phyloP scores from a whole-genome alignment of 2,113 vertebrate genomes.

The Alouatta palliata region DNA sequence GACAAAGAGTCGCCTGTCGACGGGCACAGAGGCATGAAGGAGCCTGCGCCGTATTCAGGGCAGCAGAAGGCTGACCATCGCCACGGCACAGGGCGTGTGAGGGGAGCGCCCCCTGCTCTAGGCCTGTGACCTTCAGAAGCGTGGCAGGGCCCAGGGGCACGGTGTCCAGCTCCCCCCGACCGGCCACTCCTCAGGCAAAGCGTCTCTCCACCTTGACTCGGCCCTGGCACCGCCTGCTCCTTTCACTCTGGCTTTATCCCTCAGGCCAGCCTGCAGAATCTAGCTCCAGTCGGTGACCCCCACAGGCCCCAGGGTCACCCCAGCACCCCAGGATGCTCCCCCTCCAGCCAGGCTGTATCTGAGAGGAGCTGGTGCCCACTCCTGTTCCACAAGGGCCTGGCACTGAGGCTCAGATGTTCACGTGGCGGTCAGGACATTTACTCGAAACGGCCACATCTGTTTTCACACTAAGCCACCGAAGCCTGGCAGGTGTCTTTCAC shows the following conservation, averaged over 20 bases:
- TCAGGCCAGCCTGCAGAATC: too few species aligned
- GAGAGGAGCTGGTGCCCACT: neutral
- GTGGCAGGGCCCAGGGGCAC: fast-evolving
- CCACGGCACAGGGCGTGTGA: neutral
- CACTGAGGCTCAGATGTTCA: neutral
- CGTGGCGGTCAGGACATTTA: neutral
- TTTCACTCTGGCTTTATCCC: neutral
- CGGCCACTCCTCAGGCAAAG: neutral
- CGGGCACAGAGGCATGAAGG: neutral
- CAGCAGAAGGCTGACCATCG: neutral
- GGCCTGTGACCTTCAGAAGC: neutral
- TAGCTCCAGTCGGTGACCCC: neutral
- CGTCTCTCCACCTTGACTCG: neutral
- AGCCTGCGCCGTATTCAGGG: fast-evolving
- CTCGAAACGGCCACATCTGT: neutral
- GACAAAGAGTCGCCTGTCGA: neutral
- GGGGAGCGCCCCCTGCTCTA: neutral
- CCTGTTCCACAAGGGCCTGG: neutral
- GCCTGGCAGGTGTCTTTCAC: fast-evolving
- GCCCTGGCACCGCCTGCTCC: neutral
- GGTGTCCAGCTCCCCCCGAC: fast-evolving
- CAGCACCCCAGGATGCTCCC: too few species aligned
- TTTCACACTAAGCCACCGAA: neutral
- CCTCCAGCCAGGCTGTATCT: neutral
- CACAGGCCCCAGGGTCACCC: too few species aligned